Conservation (phyloP, 2,113 vertebrate genomes). For the Rhynchomys soricoides region DNA sequence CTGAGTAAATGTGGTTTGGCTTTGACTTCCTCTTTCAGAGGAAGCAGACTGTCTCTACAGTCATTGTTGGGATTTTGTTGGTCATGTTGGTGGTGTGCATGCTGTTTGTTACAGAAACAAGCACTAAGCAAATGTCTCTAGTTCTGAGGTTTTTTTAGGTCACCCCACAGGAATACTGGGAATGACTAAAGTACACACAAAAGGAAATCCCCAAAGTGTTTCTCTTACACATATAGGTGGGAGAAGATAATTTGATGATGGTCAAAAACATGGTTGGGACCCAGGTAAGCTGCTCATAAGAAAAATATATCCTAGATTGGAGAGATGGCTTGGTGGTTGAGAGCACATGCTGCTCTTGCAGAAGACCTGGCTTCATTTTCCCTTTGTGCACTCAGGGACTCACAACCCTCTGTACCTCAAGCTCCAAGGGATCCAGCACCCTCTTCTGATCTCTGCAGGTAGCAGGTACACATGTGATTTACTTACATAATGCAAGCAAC, state of each 20-base stretch:
- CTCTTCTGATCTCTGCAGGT: not conserved
- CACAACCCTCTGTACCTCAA: not conserved
- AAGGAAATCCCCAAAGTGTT: not conserved
- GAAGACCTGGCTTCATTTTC: not conserved
- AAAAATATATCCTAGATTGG: not conserved
- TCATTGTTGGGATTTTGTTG: not conserved
- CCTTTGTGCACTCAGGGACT: too few species aligned
- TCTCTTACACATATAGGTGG: not conserved
- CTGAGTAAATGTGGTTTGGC: not conserved
- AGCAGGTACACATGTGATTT: not conserved
- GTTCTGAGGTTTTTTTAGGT: not conserved
- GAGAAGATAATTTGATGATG: not conserved
- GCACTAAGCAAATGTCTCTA: not conserved
- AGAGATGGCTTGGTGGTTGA: not conserved
- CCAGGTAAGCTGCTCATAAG: not conserved
- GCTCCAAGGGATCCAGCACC: not conserved
- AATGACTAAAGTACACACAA: not conserved
- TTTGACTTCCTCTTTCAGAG: not conserved
- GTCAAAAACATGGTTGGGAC: not conserved
- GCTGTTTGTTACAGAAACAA: not conserved
- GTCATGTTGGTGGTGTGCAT: not conserved
- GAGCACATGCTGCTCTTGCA: not conserved
- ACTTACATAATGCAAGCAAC: not conserved
- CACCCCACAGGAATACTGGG: not conserved
- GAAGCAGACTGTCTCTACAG: not conserved